Evolutionary conservation across 1,140 invertebrate species (phyloP), one percentile per base, ranked within the genome.

Genomic region (Caenorhabditis tropicalis): DNA sequence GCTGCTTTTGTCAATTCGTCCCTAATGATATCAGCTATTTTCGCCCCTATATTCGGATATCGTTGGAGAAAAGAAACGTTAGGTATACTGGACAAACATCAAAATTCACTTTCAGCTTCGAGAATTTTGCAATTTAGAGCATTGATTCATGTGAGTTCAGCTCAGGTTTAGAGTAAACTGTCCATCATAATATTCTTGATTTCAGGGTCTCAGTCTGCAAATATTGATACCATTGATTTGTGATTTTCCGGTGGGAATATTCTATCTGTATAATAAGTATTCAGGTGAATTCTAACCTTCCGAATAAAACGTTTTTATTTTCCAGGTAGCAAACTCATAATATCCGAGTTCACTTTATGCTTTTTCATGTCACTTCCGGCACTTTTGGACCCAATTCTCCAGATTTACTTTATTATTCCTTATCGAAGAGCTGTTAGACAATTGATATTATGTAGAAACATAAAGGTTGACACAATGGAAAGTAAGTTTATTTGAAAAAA

Each of bases 391-490:
- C 65, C 65, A 0, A 74, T 74, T 74, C 36, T 74, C 12, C 65
- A 74, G 43, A 74, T 74, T 43, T 74, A 74, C 43, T 74, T 74
- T 24, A 74, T 74, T 33, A 36, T 74, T 19, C 65, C 65, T 10
- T 74, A 74, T 43, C 36, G 65, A 6, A n/a, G 36, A 46, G 65
- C 65, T 2, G 65, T 43, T 3, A 46, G 15, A 31, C 33, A 12
- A 74, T 43, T 74, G 33, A 10, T 74, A 6, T 6, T 3, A 9
- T 56, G 53, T 29, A 6, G 53, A 19, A 3, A 9, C 7, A 29
- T 7, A 10, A 1, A 24, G 15, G 36, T 36, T 33, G 58, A 65
- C 10, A 19, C 33, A 9, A 2, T 15, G 12, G 58, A 65, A 19
- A 65, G 58, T 65, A 15, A 65, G 58, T n/a, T n/a, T n/a, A n/a